Evolutionary conservation across 2,113 vertebrate genomes (phyloP).

Genomic region (Falco punctatus): DNA sequence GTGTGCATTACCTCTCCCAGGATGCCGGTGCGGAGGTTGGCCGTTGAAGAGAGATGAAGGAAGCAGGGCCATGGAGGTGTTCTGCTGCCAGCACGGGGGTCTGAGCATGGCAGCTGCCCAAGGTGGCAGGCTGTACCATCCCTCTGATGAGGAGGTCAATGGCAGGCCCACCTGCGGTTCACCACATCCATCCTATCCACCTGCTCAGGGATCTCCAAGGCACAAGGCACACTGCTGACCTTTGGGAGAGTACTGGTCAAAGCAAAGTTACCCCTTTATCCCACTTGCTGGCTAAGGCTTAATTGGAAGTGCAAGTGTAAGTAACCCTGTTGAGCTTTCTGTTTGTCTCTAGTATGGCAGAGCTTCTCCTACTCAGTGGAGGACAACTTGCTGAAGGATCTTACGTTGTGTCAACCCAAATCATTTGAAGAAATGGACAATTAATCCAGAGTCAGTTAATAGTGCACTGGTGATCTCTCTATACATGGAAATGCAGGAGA

Average conservation of each 20-base stretch:
- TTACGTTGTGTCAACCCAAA: background rate
- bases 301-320: background rate
- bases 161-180: too few species aligned
- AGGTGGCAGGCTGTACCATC: fast-evolving
- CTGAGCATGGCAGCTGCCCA: background rate
- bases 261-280: background rate
- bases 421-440: slow-evolving; percentile 2
- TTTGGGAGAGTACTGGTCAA: background rate
- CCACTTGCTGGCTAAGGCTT: background rate
- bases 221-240: background rate
- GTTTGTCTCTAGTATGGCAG: background rate
- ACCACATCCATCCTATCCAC: background rate
- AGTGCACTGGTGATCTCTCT: background rate
- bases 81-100: background rate
- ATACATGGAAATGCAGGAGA: background rate
- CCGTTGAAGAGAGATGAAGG: fast-evolving
- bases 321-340: background rate
- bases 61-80: background rate
- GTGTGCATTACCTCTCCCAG: background rate
- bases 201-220: background rate
- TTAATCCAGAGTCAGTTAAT: background rate
- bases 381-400: background rate
- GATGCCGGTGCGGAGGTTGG: background rate
- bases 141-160: background rate
- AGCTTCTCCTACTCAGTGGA: background rate